phyloP scores from a whole-genome alignment of 2,888 invertebrate species.

The Dichetophora obliterata region DNA sequence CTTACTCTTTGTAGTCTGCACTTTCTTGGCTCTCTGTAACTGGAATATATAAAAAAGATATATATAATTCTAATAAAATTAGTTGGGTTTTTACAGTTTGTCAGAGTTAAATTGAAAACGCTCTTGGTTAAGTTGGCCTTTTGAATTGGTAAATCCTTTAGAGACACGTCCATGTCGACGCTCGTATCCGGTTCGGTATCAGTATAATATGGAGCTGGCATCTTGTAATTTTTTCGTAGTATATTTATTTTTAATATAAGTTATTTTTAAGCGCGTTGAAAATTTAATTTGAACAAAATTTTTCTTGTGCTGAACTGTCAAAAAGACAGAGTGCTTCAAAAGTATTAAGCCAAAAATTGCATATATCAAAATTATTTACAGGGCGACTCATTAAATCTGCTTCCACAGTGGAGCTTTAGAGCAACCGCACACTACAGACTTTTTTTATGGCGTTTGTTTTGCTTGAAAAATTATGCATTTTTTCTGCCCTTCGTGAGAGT shows the following conservation, averaged over 20 bases:
- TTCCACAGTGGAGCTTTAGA: too few species aligned
- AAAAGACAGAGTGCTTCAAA: neutral
- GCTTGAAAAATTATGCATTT: too few species aligned
- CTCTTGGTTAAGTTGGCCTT: constrained; percentile 47
- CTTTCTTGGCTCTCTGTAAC: constrained; percentile 32
- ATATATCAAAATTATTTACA: too few species aligned
- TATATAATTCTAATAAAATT: too few species aligned
- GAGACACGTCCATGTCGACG: constrained; percentile 44
- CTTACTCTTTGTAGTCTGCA: constrained; percentile 50
- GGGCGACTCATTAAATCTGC: too few species aligned
- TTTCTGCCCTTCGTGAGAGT: too few species aligned
- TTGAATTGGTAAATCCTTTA: constrained; percentile 9
- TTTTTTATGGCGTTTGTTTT: too few species aligned
- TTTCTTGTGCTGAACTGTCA: neutral
- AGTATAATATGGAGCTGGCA: constrained; percentile 34
- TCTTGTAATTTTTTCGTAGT: neutral
- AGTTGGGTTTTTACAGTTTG: constrained; percentile 49
- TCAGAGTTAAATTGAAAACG: constrained; percentile 55
- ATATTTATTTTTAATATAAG: too few species aligned
- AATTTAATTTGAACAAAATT: too few species aligned
- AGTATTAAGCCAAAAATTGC: too few species aligned
- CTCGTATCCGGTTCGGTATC: constrained; percentile 52
- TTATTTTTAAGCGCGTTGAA: too few species aligned
- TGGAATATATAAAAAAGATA: neutral
- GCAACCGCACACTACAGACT: too few species aligned